Evolutionary conservation across 2,113 vertebrate species (phyloP).

Genomic region (human): DNA sequence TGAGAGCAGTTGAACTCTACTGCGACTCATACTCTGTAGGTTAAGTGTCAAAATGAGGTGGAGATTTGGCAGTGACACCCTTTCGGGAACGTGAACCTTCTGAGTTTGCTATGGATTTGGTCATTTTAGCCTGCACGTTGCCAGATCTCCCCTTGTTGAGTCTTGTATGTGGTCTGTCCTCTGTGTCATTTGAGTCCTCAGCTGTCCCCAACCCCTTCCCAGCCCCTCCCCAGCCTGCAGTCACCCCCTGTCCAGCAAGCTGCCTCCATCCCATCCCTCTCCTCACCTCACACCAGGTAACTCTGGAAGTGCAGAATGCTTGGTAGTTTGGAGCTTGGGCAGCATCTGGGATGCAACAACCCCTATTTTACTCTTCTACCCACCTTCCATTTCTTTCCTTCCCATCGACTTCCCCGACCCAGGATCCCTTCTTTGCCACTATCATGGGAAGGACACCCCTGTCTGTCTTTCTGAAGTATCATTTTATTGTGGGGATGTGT

Average conservation of each 20-base stretch:
- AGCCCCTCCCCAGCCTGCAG: background rate
- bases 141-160: slow-evolving; percentile 40
- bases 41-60: slow-evolving; percentile 10
- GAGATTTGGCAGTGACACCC: slow-evolving; percentile 54
- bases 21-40: background rate
- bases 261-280: background rate
- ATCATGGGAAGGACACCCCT: background rate
- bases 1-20: slow-evolving; percentile 43
- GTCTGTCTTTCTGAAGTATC: background rate
- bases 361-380: background rate
- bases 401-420: background rate
- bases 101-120: background rate
- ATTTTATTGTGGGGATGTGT: background rate
- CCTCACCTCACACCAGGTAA: background rate
- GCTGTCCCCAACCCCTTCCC: background rate
- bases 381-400: background rate
- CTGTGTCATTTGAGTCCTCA: background rate
- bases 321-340: background rate
- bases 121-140: slow-evolving; percentile 23
- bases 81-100: slow-evolving; percentile 10
- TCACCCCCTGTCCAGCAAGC: background rate
- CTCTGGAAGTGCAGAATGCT: background rate
- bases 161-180: slow-evolving; percentile 21
- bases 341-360: background rate
- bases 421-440: background rate